These are phyloP conservation scores for Porites evermanni DNA, from an alignment of 92 coral and sea anemone species.

Conservation along the genomic window DNA sequence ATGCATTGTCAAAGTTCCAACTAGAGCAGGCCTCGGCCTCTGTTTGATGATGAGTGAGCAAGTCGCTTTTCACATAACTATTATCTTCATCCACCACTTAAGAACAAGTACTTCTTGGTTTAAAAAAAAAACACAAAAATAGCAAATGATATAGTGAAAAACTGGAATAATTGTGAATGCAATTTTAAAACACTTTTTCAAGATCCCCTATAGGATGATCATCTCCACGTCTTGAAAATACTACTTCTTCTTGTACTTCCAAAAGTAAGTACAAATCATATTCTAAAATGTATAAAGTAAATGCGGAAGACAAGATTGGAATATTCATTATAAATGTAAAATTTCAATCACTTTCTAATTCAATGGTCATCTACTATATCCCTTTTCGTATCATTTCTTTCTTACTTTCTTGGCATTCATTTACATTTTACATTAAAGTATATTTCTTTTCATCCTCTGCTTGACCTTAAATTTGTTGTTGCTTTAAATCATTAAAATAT, in stretches of 20 bases:
- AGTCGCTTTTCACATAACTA: background rate
- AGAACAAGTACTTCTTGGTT: background rate
- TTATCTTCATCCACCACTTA: background rate
- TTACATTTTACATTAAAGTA: conserved; percentile 17
- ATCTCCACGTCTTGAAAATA: conserved; percentile 7
- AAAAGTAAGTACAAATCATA: conserved; percentile 41
- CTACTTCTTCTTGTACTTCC: conserved; percentile 21
- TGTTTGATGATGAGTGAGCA: too few relatives aligned
- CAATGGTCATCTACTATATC: conserved; percentile 3
- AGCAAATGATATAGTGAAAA: background rate
- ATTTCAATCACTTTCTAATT: conserved; percentile 10
- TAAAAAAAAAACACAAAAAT: background rate
- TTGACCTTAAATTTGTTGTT: background rate
- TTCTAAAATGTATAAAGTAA: conserved; percentile 28
- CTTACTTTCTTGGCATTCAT: conserved; percentile 18
- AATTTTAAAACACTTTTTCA: background rate
- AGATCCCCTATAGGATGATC: background rate
- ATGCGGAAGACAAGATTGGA: conserved; percentile 8
- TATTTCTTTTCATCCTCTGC: background rate
- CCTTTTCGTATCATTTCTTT: conserved; percentile 22
- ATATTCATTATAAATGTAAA: background rate
- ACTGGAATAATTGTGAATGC: conserved; percentile 4
- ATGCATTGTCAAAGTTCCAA: too few relatives aligned
- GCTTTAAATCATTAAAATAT: conserved; percentile 29
- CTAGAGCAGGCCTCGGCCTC: too few relatives aligned